Conservation (phyloP, 2,113 vertebrate genomes). For the Sturnira hondurensis region DNA sequence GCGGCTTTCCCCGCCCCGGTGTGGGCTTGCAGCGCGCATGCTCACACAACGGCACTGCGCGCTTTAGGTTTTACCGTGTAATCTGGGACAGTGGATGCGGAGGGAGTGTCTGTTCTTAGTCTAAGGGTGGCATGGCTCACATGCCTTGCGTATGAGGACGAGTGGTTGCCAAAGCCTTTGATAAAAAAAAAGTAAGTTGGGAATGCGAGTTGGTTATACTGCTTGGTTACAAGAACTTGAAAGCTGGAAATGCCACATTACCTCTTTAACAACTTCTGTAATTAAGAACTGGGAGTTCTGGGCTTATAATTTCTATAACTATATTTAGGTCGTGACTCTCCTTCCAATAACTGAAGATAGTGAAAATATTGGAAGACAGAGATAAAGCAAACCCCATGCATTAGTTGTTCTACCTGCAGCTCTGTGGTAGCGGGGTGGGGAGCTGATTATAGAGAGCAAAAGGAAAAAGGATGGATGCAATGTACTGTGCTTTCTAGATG, state of each 20-base stretch:
- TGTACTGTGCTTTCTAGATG: background rate
- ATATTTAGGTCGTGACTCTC: background rate
- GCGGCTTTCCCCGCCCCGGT: background rate
- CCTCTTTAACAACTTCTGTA: background rate
- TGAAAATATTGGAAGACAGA: background rate
- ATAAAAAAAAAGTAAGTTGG: background rate
- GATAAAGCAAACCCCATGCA: background rate
- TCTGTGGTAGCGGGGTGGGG: background rate
- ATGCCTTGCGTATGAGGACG: background rate
- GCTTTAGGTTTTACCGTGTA: background rate
- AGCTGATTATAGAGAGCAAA: background rate
- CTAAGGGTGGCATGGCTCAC: background rate
- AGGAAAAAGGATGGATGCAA: background rate
- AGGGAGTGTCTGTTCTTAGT: background rate
- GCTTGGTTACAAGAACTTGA: background rate
- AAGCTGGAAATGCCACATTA: background rate
- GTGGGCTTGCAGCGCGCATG: background rate
- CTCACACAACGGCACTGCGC: background rate
- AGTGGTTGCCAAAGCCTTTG: background rate
- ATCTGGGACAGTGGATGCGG: background rate
- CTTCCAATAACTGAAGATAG: background rate
- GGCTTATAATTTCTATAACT: background rate
- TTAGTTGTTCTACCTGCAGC: background rate
- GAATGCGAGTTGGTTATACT: background rate
- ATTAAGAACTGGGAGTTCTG: background rate